phyloP scores from a whole-genome alignment of 2,113 vertebrate genomes.

The Calypte anna region DNA sequence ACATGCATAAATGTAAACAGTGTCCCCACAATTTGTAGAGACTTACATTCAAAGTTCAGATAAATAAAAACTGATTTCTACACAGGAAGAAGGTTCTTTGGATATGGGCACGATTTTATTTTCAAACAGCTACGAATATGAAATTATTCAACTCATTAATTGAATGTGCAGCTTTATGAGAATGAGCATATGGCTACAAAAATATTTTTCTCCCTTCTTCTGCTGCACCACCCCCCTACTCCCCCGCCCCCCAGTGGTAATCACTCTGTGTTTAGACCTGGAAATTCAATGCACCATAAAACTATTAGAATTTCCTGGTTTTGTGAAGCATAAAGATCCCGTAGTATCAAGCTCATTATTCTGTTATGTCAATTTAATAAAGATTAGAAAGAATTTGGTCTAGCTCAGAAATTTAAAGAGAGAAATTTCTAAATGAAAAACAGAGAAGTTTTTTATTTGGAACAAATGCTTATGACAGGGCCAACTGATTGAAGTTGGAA shows the following conservation, averaged over 20 bases:
- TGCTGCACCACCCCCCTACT: neutral
- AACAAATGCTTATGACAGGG: neutral
- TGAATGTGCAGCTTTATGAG: conserved; percentile 20
- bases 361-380: neutral
- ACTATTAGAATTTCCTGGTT: neutral
- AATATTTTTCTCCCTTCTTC: neutral
- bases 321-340: conserved; percentile 32
- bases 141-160: conserved; percentile 46
- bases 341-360: neutral
- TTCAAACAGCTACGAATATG: conserved; percentile 7
- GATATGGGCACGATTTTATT: neutral
- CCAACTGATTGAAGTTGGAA: neutral
- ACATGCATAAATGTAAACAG: neutral
- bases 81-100: neutral
- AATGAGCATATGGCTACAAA: conserved; percentile 42
- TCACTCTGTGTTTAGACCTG: conserved; percentile 45
- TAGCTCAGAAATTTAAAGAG: neutral
- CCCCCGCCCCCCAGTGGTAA: neutral
- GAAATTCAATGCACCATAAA: conserved; percentile 54
- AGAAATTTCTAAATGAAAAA: neutral
- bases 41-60: neutral
- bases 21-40: neutral
- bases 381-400: neutral
- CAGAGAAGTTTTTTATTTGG: neutral
- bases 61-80: neutral